These are phyloP conservation scores for Macropis europaea DNA, from an alignment of 2,888 invertebrate genomes.

Conservation along the genomic window DNA sequence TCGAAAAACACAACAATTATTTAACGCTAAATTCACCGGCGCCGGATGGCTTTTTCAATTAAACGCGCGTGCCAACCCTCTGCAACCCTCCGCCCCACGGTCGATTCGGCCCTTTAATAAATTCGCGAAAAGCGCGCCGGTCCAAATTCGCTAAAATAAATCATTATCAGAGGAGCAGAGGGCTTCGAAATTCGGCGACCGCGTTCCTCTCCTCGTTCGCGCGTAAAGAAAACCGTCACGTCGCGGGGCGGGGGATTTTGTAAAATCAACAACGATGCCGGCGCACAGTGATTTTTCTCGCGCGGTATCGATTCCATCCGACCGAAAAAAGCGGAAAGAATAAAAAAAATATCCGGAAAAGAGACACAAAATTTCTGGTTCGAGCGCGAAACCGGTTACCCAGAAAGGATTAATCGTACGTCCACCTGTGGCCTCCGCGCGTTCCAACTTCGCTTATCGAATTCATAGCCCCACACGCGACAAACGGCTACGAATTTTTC, in stretches of 20 bases:
- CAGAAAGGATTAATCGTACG: constrained; percentile 40
- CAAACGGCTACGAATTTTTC: too few species aligned
- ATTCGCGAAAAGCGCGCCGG: constrained; percentile 28
- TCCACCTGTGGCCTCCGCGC: constrained; percentile 20
- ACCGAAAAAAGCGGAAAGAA: background rate
- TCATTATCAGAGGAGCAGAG: constrained; percentile 29
- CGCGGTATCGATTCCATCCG: constrained; percentile 25
- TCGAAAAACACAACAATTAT: constrained; percentile 43
- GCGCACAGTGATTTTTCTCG: constrained; percentile 18
- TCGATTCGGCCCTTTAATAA: constrained; percentile 29
- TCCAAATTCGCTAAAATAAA: constrained; percentile 38
- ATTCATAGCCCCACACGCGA: background rate
- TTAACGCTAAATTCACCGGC: constrained; percentile 24
- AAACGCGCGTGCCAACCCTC: constrained; percentile 13
- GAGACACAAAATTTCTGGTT: constrained; percentile 34
- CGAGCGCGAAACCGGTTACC: constrained; percentile 24
- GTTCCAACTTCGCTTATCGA: background rate
- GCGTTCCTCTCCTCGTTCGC: background rate
- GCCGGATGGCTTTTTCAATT: constrained; percentile 35
- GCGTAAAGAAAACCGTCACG: background rate
- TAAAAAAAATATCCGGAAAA: constrained; percentile 4
- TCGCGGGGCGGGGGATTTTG: constrained; percentile 23
- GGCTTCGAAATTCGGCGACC: constrained; percentile 18
- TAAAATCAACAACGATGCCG: constrained; percentile 19
- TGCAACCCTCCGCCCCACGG: background rate